These are phyloP conservation scores for Phycodurus eques DNA, from an alignment of 2,113 vertebrate genomes.

Conservation along the genomic window DNA sequence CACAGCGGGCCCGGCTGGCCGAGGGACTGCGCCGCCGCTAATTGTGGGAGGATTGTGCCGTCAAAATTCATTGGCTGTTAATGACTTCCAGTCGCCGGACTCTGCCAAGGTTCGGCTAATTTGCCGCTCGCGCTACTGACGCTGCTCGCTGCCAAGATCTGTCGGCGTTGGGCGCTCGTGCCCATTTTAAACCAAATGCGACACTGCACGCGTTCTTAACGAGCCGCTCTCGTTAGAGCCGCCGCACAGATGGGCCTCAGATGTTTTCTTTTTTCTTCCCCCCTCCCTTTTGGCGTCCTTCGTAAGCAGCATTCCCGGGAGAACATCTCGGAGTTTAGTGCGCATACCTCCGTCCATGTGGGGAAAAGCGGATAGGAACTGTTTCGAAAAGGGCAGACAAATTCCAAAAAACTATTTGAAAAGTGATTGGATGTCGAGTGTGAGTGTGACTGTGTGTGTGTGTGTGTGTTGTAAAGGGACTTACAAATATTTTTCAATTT, in stretches of 20 bases:
- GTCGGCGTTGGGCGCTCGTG: constrained; percentile 18
- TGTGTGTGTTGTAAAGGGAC: not conserved
- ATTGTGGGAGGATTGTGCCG: constrained; percentile 52
- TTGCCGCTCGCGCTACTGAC: constrained; percentile 3
- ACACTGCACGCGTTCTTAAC: constrained; percentile 18
- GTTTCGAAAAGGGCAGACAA: not conserved
- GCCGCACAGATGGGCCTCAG: constrained; percentile 40
- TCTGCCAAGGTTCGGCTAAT: constrained; percentile 41
- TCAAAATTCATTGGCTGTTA: constrained; percentile 66
- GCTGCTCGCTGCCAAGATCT: constrained; percentile 1
- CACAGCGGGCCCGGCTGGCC: not conserved
- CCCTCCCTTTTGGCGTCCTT: not conserved
- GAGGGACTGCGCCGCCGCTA: constrained; percentile 39
- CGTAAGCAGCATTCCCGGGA: not conserved
- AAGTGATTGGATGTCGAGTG: not conserved
- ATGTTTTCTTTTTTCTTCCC: constrained; percentile 20
- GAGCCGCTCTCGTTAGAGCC: constrained; percentile 39
- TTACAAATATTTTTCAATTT: no score
- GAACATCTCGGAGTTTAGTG: constrained; percentile 1
- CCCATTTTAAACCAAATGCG: constrained; percentile 31
- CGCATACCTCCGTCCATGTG: not conserved
- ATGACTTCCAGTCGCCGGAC: constrained; percentile 58
- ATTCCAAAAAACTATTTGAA: not conserved
- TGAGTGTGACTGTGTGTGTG: not conserved
- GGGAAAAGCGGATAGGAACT: not conserved